Conservation (phyloP, 2,888 invertebrate species). For the Chironomus riparius region DNA sequence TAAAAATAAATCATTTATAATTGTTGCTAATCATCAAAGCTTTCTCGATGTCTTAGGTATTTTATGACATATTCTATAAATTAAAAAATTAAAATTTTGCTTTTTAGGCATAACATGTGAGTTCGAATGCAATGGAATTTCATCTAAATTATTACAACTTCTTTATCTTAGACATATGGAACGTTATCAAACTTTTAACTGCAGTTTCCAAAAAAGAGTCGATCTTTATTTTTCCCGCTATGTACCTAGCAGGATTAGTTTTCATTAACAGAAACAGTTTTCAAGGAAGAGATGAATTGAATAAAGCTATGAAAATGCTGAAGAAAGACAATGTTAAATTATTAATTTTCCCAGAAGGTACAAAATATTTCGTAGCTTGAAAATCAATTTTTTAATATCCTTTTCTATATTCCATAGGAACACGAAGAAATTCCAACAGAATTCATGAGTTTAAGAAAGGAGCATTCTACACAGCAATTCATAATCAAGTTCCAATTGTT, state of each 20-base stretch:
- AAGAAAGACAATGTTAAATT: constrained; percentile 70
- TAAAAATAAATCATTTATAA: constrained; percentile 50
- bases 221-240: constrained; percentile 46
- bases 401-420: too few relatives aligned
- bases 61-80: neutral
- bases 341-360: constrained; percentile 93
- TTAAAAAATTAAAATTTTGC: neutral
- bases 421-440: constrained; percentile 70
- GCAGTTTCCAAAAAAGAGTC: constrained; percentile 81
- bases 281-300: constrained; percentile 63
- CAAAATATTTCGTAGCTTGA: too few relatives aligned
- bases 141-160: neutral
- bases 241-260: constrained; percentile 75
- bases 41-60: constrained; percentile 56
- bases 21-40: constrained; percentile 61
- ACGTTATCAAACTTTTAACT: constrained; percentile 76
- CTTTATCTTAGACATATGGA: constrained; percentile 60
- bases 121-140: neutral
- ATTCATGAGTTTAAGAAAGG: constrained; percentile 94
- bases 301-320: constrained; percentile 58
- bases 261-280: constrained; percentile 80
- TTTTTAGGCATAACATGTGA: neutral
- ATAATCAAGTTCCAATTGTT: constrained; percentile 78
- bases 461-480: constrained; percentile 88
- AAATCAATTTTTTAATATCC: too few relatives aligned